Percentiles rank a stretch among this genome's conserved stretches.
phyloP scores from a whole-genome alignment of 2,797 vertebrate genomes.

The Hipposideros larvatus region DNA sequence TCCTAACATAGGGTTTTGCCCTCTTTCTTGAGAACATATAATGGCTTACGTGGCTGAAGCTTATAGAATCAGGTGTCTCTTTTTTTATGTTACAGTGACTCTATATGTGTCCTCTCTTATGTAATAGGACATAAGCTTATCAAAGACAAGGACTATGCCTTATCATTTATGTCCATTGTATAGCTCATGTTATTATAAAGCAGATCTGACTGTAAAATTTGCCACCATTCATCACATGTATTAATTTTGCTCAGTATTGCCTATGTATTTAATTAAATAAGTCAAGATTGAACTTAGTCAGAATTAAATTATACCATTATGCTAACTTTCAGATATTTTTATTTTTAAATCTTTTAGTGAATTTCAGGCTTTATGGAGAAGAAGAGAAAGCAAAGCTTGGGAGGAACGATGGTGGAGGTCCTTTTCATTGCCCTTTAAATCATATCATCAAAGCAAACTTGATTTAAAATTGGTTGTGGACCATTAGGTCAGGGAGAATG shows the following conservation, averaged over 20 bases:
- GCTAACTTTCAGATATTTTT: neutral
- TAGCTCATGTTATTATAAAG: neutral
- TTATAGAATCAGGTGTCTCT: neutral
- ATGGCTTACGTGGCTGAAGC: neutral
- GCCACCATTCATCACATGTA: neutral
- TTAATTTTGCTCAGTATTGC: conserved; percentile 11
- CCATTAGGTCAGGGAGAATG: neutral
- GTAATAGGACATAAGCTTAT: neutral
- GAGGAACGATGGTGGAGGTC: neutral
- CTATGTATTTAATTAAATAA: neutral
- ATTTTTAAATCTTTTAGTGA: neutral
- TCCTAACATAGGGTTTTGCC: neutral
- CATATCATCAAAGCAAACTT: neutral
- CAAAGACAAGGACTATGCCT: neutral
- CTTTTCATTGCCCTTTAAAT: conserved; percentile 19
- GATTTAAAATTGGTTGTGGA: neutral
- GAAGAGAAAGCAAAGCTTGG: neutral
- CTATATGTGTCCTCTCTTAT: neutral
- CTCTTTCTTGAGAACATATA: neutral
- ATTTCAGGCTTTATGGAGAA: conserved; percentile 9
- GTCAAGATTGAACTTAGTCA: neutral
- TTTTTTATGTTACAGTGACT: neutral
- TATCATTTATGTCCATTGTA: neutral
- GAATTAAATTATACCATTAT: neutral
- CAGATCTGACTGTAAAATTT: neutral